phyloP scores from a whole-genome alignment of 2,888 invertebrate genomes.

The Archips crataeganus region DNA sequence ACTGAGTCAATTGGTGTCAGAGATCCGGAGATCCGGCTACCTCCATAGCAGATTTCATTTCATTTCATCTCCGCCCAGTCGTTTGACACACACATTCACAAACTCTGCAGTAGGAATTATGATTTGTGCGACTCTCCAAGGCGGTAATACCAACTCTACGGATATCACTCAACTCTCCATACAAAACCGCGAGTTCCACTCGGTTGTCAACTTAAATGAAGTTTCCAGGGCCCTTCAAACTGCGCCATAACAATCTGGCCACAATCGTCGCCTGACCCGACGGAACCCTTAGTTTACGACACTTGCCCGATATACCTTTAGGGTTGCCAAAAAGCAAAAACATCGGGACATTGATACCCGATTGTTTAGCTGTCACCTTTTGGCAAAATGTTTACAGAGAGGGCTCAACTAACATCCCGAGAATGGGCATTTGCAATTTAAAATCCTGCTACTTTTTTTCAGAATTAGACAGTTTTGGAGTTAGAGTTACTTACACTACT shows the following conservation, averaged over 20 bases:
- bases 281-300: constrained; percentile 24
- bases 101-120: too few relatives aligned
- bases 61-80: too few relatives aligned
- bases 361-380: neutral
- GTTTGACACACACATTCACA: too few relatives aligned
- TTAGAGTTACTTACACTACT: too few relatives aligned
- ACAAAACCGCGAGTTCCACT: constrained; percentile 3
- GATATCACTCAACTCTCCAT: neutral
- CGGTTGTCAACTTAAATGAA: constrained; percentile 26
- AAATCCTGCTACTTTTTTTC: too few relatives aligned
- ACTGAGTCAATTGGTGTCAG: too few relatives aligned
- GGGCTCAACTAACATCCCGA: too few relatives aligned
- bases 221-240: constrained; percentile 29
- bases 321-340: neutral
- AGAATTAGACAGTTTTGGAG: too few relatives aligned
- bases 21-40: too few relatives aligned
- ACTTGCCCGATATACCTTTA: constrained; percentile 2
- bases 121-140: neutral
- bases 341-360: neutral
- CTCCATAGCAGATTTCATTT: too few relatives aligned
- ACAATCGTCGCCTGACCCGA: constrained; percentile 22
- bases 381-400: neutral
- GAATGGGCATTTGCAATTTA: too few relatives aligned
- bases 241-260: constrained; percentile 25
- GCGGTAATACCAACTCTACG: neutral